Conservation (phyloP, 2,113 vertebrate genomes). For the Malurus melanocephalus region DNA sequence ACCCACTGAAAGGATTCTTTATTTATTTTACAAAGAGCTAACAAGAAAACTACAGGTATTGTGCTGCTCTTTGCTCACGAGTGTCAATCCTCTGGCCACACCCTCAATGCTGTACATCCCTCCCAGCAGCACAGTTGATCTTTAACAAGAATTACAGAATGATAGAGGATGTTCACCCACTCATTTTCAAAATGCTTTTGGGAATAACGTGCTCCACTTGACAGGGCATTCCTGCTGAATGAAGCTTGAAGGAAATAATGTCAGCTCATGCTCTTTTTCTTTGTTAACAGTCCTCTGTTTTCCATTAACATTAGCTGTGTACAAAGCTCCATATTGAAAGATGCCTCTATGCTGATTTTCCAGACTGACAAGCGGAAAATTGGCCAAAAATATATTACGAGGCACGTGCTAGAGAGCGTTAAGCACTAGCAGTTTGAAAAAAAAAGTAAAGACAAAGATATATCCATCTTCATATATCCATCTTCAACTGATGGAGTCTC, state of each 20-base stretch:
- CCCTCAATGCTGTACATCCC: neutral
- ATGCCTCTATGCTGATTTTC: slow-evolving; percentile 38
- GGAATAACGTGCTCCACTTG: slow-evolving; percentile 24
- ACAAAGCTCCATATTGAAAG: slow-evolving; percentile 23
- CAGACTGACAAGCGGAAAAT: slow-evolving; percentile 44
- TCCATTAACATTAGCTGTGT: slow-evolving; percentile 20
- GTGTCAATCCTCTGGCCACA: neutral
- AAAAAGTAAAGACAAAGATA: slow-evolving; percentile 7
- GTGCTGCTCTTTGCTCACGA: neutral
- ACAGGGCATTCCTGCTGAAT: slow-evolving; percentile 27
- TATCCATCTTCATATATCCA: neutral
- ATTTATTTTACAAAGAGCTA: neutral
- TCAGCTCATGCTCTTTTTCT: slow-evolving; percentile 18
- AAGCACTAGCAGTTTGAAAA: slow-evolving; percentile 29
- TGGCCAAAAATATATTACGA: slow-evolving; percentile 19
- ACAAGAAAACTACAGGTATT: neutral
- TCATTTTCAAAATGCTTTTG: neutral
- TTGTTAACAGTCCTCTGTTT: neutral
- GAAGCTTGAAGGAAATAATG: slow-evolving; percentile 33
- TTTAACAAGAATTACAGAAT: neutral
- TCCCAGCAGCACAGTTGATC: neutral
- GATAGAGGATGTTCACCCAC: neutral
- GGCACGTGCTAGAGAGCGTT: neutral
- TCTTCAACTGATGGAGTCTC: neutral
- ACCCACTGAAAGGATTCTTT: neutral